Evolutionary conservation across 2,888 invertebrate species (phyloP).

Genomic region (Pteria penguin): DNA sequence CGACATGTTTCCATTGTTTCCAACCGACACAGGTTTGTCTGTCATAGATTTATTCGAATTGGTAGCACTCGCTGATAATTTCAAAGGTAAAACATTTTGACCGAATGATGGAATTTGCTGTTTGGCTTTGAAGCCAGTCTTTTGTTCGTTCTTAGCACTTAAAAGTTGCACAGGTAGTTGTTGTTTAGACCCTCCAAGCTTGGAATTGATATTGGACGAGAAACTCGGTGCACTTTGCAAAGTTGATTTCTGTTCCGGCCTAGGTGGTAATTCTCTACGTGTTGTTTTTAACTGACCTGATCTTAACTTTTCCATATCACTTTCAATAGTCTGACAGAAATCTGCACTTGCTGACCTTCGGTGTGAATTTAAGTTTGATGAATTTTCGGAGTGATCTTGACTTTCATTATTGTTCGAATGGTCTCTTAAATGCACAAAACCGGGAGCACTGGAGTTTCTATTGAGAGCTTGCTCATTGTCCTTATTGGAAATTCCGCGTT

Average conservation of each 20-base stretch:
- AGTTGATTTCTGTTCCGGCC: slow-evolving; percentile 10
- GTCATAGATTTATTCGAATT: not conserved
- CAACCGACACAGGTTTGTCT: not conserved
- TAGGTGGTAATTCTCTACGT: slow-evolving; percentile 22
- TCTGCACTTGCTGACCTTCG: slow-evolving; percentile 72
- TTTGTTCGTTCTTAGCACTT: slow-evolving; percentile 90
- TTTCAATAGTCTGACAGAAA: slow-evolving; percentile 55
- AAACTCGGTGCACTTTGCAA: slow-evolving; percentile 18
- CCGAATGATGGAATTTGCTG: slow-evolving; percentile 89
- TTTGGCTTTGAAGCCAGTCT: slow-evolving; percentile 85
- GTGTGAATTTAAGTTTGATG: slow-evolving; percentile 50
- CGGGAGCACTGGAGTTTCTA: slow-evolving; percentile 19
- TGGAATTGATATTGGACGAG: slow-evolving; percentile 30
- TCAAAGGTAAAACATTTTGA: slow-evolving; percentile 82
- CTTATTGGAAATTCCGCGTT: slow-evolving; percentile 37
- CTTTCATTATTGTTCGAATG: not conserved
- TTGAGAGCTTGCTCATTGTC: not conserved
- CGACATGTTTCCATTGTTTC: not conserved
- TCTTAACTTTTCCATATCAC: slow-evolving; percentile 42
- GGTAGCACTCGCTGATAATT: slow-evolving; percentile 31
- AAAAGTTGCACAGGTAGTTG: slow-evolving; percentile 86
- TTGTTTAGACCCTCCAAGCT: slow-evolving; percentile 35
- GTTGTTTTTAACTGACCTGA: slow-evolving; percentile 30
- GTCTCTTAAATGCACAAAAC: slow-evolving; percentile 6
- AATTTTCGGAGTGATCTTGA: slow-evolving; percentile 22